Evolutionary conservation across 1,140 invertebrate species (phyloP).

Genomic region (Danaus melanippus): DNA sequence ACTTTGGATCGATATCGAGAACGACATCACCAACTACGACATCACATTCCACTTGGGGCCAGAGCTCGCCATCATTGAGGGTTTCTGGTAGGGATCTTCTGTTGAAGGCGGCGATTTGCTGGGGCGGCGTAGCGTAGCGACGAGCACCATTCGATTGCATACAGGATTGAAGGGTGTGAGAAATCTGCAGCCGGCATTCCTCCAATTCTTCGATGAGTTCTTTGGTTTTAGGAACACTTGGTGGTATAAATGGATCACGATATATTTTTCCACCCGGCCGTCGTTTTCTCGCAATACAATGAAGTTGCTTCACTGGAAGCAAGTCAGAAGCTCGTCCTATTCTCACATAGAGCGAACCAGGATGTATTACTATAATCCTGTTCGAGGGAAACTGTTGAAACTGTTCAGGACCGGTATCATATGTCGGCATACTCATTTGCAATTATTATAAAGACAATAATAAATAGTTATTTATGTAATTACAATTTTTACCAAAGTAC

Average conservation of each 20-base stretch:
- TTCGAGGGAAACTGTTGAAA: slow-evolving; percentile 80
- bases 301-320: slow-evolving; percentile 86
- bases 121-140: slow-evolving; percentile 87
- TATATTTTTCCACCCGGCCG: slow-evolving; percentile 73
- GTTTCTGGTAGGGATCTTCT: slow-evolving; percentile 80
- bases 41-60: slow-evolving; percentile 76
- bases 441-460: slow-evolving; percentile 1
- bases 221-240: slow-evolving; percentile 73
- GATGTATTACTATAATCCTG: slow-evolving; percentile 93
- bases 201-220: slow-evolving; percentile 83
- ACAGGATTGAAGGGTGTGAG: slow-evolving; percentile 87
- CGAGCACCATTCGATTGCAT: slow-evolving; percentile 85
- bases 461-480: too few species aligned
- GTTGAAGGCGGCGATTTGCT: slow-evolving; percentile 90
- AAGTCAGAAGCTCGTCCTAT: slow-evolving; percentile 93
- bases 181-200: slow-evolving; percentile 85
- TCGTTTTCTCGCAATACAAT: slow-evolving; percentile 86
- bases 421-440: slow-evolving; percentile 48
- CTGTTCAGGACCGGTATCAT: slow-evolving; percentile 57
- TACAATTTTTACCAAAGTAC: too few species aligned
- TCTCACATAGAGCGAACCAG: slow-evolving; percentile 90
- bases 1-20: slow-evolving; percentile 80
- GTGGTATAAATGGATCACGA: slow-evolving; percentile 78
- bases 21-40: slow-evolving; percentile 80
- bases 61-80: slow-evolving; percentile 70